phyloP scores from a whole-genome alignment of 2,113 vertebrate species.

The Carassius carassius region DNA sequence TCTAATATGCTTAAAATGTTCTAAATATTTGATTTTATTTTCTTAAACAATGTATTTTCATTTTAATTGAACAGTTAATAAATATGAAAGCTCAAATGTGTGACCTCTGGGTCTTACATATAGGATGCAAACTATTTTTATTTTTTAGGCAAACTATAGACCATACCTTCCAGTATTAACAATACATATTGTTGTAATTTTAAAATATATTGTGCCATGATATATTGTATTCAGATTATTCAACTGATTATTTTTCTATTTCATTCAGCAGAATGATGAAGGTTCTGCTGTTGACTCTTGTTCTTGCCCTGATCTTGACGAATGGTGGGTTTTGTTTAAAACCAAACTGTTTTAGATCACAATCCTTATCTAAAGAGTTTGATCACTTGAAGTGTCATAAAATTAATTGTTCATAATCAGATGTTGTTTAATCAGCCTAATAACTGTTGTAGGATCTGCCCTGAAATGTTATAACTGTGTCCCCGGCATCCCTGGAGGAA shows the following conservation, averaged over 20 bases:
- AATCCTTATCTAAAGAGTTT: neutral
- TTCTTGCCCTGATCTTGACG: conserved; percentile 23
- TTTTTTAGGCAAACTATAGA: no score
- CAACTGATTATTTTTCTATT: neutral
- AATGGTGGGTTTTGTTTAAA: conserved; percentile 30
- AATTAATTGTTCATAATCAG: no score
- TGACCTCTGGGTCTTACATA: no score
- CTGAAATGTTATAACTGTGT: conserved; percentile 26
- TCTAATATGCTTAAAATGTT: no score
- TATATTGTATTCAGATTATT: neutral
- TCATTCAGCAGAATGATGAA: conserved; percentile 27
- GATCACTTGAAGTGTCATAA: neutral
- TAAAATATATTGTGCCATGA: no score
- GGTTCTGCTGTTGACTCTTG: conserved; percentile 32
- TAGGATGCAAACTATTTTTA: no score
- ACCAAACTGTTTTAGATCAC: neutral
- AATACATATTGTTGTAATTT: neutral
- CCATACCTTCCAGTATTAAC: no score
- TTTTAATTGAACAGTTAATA: no score
- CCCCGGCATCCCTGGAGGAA: neutral
- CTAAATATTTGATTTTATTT: no score
- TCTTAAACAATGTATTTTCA: no score
- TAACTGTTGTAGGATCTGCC: neutral
- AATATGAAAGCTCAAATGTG: no score
- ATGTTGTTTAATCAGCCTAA: no score